Percentiles rank a stretch among this genome's conserved stretches.
Conservation (phyloP, 2,797 vertebrate genomes). For the Gymnoscopelus braueri region DNA sequence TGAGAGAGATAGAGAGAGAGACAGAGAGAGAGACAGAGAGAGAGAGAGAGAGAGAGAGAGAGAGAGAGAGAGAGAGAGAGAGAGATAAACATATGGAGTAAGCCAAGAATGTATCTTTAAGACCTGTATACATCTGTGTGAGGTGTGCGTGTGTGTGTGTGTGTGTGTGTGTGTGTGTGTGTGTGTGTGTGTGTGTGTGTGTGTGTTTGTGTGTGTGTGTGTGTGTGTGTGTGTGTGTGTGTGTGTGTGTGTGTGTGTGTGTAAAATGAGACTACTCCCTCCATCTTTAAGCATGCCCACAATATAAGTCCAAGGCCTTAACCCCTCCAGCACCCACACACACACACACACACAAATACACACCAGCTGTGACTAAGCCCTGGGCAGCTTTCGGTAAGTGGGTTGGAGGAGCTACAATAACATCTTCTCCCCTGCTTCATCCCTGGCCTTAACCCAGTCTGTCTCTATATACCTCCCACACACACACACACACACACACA, state of each 20-base stretch:
- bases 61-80: slow-evolving; percentile 42
- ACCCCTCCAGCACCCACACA: slow-evolving; percentile 15
- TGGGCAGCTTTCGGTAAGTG: slow-evolving; percentile 89
- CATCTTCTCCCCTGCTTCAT: slow-evolving; percentile 87
- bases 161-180: slow-evolving; percentile 42
- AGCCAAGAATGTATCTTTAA: slow-evolving; percentile 54
- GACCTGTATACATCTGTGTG: slow-evolving; percentile 53
- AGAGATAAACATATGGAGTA: slow-evolving; percentile 43
- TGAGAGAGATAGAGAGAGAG: slow-evolving; percentile 19
- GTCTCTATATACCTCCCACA: slow-evolving; percentile 65
- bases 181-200: slow-evolving; percentile 41
- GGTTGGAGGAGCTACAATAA: slow-evolving; percentile 91
- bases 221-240: slow-evolving; percentile 54
- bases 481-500: slow-evolving; percentile 1
- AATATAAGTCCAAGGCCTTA: slow-evolving; percentile 49
- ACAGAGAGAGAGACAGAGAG: slow-evolving; percentile 25
- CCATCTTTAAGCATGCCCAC: slow-evolving; percentile 27
- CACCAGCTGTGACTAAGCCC: slow-evolving; percentile 50
- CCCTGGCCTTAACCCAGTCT: slow-evolving; percentile 87
- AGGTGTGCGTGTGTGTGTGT: slow-evolving; percentile 53
- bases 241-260: slow-evolving; percentile 48
- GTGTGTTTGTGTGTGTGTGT: slow-evolving; percentile 52
- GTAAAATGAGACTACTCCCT: slow-evolving; percentile 47
- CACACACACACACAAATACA: slow-evolving; percentile 10
- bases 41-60: slow-evolving; percentile 40